Evolutionary conservation across 2,888 invertebrate species (phyloP).

Genomic region (Catotricha subobsoleta): DNA sequence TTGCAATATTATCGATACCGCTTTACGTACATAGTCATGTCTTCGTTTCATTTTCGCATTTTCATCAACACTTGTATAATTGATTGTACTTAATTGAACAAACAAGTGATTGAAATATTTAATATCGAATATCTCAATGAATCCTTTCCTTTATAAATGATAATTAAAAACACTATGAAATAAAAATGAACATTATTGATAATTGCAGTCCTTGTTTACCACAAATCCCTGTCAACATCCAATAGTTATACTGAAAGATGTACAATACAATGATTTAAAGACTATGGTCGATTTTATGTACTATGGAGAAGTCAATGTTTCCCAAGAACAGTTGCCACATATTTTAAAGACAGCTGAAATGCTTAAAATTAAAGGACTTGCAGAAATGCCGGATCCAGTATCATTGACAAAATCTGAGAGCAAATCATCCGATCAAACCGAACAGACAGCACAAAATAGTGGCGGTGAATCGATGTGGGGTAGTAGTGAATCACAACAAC

Average conservation of each 20-base stretch:
- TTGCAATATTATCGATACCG: too few species aligned
- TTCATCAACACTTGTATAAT: too few species aligned
- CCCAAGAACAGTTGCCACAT: slow-evolving; percentile 68
- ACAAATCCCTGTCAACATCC: slow-evolving; percentile 78
- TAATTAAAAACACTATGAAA: too few species aligned
- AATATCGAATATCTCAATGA: too few species aligned
- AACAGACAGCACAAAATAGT: slow-evolving; percentile 32
- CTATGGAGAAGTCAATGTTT: slow-evolving; percentile 80
- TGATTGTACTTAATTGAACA: too few species aligned
- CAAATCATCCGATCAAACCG: slow-evolving; percentile 32
- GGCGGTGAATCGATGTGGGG: slow-evolving; percentile 36
- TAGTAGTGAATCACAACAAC: slow-evolving; percentile 32
- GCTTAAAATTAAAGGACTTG: slow-evolving; percentile 73
- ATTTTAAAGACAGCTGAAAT: slow-evolving; percentile 68
- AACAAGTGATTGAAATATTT: too few species aligned
- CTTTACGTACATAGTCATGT: too few species aligned
- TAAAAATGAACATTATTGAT: neutral
- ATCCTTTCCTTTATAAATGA: too few species aligned
- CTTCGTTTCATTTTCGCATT: too few species aligned
- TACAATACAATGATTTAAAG: slow-evolving; percentile 66
- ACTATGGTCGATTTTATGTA: slow-evolving; percentile 88
- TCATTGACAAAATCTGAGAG: slow-evolving; percentile 55
- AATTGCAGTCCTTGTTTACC: slow-evolving; percentile 52
- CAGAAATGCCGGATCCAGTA: slow-evolving; percentile 67
- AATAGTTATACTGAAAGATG: slow-evolving; percentile 77